phyloP scores from a whole-genome alignment of 2,888 invertebrate genomes.

The Rotaria macrura region DNA sequence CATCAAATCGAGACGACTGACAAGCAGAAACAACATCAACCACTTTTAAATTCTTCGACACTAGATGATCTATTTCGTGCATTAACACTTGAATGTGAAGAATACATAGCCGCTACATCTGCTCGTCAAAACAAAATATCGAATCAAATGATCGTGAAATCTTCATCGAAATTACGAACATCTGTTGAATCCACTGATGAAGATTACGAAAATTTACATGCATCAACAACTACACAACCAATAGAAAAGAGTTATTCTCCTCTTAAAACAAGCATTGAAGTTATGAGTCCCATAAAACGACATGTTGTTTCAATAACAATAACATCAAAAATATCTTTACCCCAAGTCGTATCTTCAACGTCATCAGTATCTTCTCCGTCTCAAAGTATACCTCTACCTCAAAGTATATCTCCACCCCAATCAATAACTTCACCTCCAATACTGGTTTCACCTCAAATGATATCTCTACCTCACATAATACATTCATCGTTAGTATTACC shows the following conservation, averaged over 20 bases:
- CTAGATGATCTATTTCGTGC: conserved; percentile 19
- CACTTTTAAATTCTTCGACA: conserved; percentile 10
- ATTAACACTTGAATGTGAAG: conserved; percentile 13
- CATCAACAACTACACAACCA: neutral
- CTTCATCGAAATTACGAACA: neutral
- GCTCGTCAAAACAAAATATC: neutral
- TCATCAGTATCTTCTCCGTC: too few relatives aligned
- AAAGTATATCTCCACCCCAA: too few relatives aligned
- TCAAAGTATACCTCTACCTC: too few relatives aligned
- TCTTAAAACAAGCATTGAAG: neutral
- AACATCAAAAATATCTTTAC: neutral
- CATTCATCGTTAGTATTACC: too few relatives aligned
- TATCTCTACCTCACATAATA: too few relatives aligned
- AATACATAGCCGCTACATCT: neutral
- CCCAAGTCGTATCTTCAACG: too few relatives aligned
- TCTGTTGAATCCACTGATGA: neutral
- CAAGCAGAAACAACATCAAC: neutral
- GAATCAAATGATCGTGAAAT: neutral
- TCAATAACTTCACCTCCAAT: too few relatives aligned
- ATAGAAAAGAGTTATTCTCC: neutral
- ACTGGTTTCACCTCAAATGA: too few relatives aligned
- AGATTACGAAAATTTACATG: neutral
- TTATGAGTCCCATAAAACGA: neutral
- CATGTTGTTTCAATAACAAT: neutral
- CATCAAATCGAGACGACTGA: neutral